Evolutionary conservation across 2,797 vertebrate genomes (phyloP), one percentile per base, ranked within the genome.

Genomic region (Poecilia picta): DNA sequence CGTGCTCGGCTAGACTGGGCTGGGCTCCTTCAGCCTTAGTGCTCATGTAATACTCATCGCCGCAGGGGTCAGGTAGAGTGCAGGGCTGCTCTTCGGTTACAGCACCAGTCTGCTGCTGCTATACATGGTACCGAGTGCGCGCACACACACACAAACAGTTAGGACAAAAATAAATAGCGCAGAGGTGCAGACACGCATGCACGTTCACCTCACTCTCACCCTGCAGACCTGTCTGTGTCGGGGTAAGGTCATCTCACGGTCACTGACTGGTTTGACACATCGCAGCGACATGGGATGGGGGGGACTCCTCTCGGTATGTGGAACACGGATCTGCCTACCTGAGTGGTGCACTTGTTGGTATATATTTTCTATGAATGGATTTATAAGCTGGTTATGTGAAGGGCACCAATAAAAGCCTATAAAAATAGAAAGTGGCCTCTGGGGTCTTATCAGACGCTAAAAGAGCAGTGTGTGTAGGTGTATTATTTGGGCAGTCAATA

Each of bases 211-310:
- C 59, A 7, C 64, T 77, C 81, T 92, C 79, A 94, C 94, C 85
- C 76, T 18, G 64, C 75, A 49, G 72, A 72, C 73, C 39, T 20
- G 77, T 90, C 93, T 88, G 87, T 16, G 28, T 81, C 49, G 82
- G 80, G 81, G 77, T 5, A 25, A 89, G 93, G 93, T 95, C 93
- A 89, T 41, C 18, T 91, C 87, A 91, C 92, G 94, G 95, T 95
- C 95, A 95, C 74, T 62, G 88, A 83, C 83, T 82, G 6, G 23
- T 83, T 82, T 83, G 82, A 84, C 47, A 45, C 36, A 75, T 90
- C 89, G 83, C 80, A 83, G 59, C 79, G 85, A 85, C 85, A 73
- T 49, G 47, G 68, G 49, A 73, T 8, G 59, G 72, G 47, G 59
- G 46, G 79, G 80, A 47, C 53, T 79, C 28, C 62, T 28, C 15